Evolutionary conservation across 1,140 invertebrate genomes (phyloP), one percentile per base, ranked within the genome.

Genomic region (Brachionus paranguensis): DNA sequence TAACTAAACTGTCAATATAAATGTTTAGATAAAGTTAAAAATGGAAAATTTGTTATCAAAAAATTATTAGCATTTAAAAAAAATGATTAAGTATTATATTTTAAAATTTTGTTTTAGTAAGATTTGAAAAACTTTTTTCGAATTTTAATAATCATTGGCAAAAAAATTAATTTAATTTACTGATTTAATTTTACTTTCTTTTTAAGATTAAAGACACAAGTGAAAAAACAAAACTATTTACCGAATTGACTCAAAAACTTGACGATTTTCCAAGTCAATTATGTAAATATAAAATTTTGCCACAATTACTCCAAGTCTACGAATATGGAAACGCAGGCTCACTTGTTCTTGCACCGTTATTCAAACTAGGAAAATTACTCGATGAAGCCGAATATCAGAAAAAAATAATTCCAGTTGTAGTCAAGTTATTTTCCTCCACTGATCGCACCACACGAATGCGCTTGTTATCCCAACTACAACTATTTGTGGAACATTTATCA

Each of bases 391-490:
- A 99, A 86, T 99, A 99, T 89, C 96, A 99, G 89, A 93, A 93
- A 86, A 94, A 95, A 87, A 97, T 99, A 87, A 95, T 99, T 37
- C 97, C 97, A 0, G 98, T 96, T 90, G 94, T 99, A 33, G 94
- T 99, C 0, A 98, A 99, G 89, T 91, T 99, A 68, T 99, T 99
- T 89, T 93, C 93, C 0, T 97, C 95, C 0, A 95, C 95, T 86
- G 97, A 99, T 90, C 91, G 97, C 86, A 95, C 95, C 1, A 99
- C 96, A 0, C 91, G 97, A 86, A 94, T 97, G 8, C 92, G 96
- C 85, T 91, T 99, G 53, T 89, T 99, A 64, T 95, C 97, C 87
- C 95, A 98, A 90, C 87, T 91, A 33, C 89, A 90, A 72, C 85
- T 87, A 72, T 91, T 89, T 86, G 87, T 89, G 27, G 89, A 91